Conservation (phyloP, 2,113 vertebrate species). For the Oreotrochilus melanogaster region DNA sequence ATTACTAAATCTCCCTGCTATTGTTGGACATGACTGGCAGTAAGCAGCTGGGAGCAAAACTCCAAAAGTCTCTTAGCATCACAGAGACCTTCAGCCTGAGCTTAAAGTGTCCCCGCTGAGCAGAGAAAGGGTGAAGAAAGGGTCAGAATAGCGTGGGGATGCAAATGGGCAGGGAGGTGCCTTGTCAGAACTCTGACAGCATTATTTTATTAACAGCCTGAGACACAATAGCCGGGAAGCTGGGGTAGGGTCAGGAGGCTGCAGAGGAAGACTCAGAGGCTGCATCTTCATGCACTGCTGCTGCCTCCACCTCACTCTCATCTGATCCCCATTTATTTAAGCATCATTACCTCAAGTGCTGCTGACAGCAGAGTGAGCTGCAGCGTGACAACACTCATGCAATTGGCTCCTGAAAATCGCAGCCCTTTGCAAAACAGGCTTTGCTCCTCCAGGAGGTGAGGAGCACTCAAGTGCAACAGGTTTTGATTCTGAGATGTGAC, state of each 20-base stretch:
- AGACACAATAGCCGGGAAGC: neutral
- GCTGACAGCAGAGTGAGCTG: neutral
- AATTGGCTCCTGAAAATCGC: accelerated
- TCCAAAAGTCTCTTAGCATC: no score
- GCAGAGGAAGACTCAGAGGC: neutral
- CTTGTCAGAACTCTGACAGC: neutral
- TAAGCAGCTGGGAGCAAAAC: neutral
- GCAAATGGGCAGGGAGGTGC: neutral
- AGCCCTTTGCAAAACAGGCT: neutral
- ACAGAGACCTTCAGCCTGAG: neutral
- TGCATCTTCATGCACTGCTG: neutral
- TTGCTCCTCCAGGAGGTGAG: neutral
- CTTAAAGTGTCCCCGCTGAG: neutral
- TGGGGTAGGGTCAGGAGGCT: neutral
- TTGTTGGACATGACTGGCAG: neutral
- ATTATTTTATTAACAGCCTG: neutral
- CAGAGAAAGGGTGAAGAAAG: neutral
- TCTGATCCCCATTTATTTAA: neutral
- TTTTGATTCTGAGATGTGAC: neutral
- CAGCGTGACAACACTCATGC: neutral
- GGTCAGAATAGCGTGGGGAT: neutral
- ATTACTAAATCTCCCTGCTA: neutral
- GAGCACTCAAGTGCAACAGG: neutral
- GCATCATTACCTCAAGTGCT: neutral
- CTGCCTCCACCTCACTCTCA: accelerated